Evolutionary conservation across 1,140 invertebrate genomes (phyloP), one percentile per base, ranked within the genome.

Genomic region (Pygmarrhopalites habei): DNA sequence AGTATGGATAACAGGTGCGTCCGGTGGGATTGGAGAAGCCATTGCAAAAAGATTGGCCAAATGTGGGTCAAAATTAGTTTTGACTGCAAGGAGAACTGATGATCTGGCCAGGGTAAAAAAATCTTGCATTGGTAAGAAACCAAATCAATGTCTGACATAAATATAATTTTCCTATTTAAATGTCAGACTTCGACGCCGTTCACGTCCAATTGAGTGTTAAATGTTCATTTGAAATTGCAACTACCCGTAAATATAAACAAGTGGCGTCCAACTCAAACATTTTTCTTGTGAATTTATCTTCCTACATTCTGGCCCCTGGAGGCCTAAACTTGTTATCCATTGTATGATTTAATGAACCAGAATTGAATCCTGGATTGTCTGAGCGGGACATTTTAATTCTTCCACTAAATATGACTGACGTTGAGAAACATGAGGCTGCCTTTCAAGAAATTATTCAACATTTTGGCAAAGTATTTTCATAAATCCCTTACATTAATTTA

Each of bases 1-100:
- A 5, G 83, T 91, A 0, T 94, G 90, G 86, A 87, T 95, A 68
- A 92, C 88, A 1, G 90, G 92, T 41, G 88, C 90, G 12, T 93
- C 90, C 0, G 89, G 87, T 78, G 91, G 92, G 21, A 92, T 94
- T 71, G 92, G 92, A 15, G 87, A 90, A 77, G 74, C 82, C 65
- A 74, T 90, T 52, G 87, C 89, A 0, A 80, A 88, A 61, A 79
- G 80, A 29, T 75, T 92, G 35, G 87, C 90, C 3, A 81, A 80
- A 70, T 76, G 79, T 66, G 85, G 85, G 10, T 85, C 84, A 15
- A 85, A 85, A 73, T 72, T 95, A 25, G 81, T 88, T 15, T 73
- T 94, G 14, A 85, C 88, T 19, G 88, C 90, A 1, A 79, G 90
- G 39, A 80, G 85, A 65, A 75, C 79, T 72, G 73, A 78, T 19